Evolutionary conservation across 2,888 invertebrate genomes (phyloP).

Genomic region (Oscheius sp.): DNA sequence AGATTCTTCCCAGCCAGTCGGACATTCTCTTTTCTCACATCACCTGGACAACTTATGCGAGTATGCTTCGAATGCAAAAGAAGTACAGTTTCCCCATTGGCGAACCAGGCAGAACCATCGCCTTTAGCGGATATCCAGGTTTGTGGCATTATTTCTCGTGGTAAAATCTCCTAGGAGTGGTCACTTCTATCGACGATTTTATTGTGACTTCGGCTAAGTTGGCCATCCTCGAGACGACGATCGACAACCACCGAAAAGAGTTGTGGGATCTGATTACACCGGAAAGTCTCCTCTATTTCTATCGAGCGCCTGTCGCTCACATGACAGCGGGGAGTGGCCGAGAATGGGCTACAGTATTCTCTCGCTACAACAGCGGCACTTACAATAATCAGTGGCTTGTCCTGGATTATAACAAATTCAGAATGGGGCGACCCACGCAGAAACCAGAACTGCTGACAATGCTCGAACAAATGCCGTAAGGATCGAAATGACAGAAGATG

Average conservation of each 20-base stretch:
- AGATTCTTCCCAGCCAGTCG: slow-evolving; percentile 44
- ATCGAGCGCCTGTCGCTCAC: slow-evolving; percentile 80
- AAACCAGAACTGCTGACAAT: slow-evolving; percentile 79
- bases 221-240: slow-evolving; percentile 83
- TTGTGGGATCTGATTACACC: slow-evolving; percentile 80
- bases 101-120: slow-evolving; percentile 63
- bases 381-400: slow-evolving; percentile 84
- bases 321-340: slow-evolving; percentile 45
- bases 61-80: slow-evolving; percentile 67
- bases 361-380: slow-evolving; percentile 83
- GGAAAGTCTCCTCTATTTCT: slow-evolving; percentile 78
- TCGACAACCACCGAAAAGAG: slow-evolving; percentile 82
- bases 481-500: background rate
- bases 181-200: slow-evolving; percentile 71
- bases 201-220: slow-evolving; percentile 64
- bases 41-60: slow-evolving; percentile 70
- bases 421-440: slow-evolving; percentile 48
- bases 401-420: slow-evolving; percentile 82
- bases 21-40: slow-evolving; percentile 72
- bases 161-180: slow-evolving; percentile 49
- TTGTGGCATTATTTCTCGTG: background rate
- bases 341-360: slow-evolving; percentile 74
- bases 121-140: slow-evolving; percentile 73
- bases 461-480: slow-evolving; percentile 82
- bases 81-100: slow-evolving; percentile 75